A percentile compares a stretch with the other conserved stretches of the same genome.
Conservation (phyloP, 2,888 invertebrate genomes). For the Dicycla oo region DNA sequence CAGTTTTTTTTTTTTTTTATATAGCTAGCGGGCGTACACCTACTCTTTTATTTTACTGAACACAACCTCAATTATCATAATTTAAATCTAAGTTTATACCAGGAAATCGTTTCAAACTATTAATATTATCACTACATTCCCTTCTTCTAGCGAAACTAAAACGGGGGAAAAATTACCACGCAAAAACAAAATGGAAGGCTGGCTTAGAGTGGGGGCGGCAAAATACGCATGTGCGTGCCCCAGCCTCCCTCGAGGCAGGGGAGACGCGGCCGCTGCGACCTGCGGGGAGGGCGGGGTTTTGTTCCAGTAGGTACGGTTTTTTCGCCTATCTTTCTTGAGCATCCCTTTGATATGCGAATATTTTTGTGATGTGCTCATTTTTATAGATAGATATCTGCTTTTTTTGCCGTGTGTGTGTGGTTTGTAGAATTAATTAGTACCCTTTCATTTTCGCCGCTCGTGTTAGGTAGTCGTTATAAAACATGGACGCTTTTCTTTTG, state of each 20-base stretch:
- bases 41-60: neutral
- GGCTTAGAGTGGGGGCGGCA: constrained; percentile 80
- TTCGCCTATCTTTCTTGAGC: constrained; percentile 75
- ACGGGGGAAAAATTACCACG: constrained; percentile 63
- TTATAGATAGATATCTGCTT: neutral
- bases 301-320: constrained; percentile 76
- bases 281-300: constrained; percentile 71
- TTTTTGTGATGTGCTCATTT: constrained; percentile 41
- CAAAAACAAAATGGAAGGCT: constrained; percentile 89
- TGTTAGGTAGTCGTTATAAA: constrained; percentile 77
- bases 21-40: no score
- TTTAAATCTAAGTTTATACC: neutral
- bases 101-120: neutral
- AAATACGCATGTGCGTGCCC: constrained; percentile 87
- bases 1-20: neutral
- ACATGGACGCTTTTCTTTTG: constrained; percentile 67
- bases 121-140: constrained; percentile 34
- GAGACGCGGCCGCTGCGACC: constrained; percentile 58
- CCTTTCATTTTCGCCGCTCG: constrained; percentile 76
- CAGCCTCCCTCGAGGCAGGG: constrained; percentile 65
- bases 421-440: constrained; percentile 83
- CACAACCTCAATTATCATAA: neutral
- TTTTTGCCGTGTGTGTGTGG: constrained; percentile 68
- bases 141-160: constrained; percentile 65
- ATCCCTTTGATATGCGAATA: constrained; percentile 67